Base-by-base conservation (phyloP, 2,888 invertebrate species). In the Dasypogon diadema region DNA sequence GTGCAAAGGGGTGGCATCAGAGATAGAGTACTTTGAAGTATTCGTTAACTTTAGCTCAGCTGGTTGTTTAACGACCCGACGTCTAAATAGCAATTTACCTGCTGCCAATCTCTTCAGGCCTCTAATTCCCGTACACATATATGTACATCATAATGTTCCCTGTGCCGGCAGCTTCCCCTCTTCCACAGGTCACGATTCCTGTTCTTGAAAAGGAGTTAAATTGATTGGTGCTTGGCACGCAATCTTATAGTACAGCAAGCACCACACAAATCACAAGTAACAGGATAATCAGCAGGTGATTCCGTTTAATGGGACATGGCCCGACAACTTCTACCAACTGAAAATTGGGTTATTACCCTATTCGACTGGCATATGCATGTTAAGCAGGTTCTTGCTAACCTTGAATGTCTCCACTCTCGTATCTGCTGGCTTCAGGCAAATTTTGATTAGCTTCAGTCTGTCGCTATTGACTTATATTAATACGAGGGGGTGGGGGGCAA, bases 261-360 rank as follows among this genome's bases (percentile, higher is more conserved):
- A 55, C 58, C 58, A n/a, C 42, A 74, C 72, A 56, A 74, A 74
- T 74, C 74, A 74, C 58, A 37, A 58, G 58, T 74, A 74, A 74
- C 58, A 74, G 58, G 74, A 74, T 74, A 74, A 74, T 74, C 74
- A 74, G 74, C 74, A 74, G 74, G 74, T 74, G 58, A 74, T 74
- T 74, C 46, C 6, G 30, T 58, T 46, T 74, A 70, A 70, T 70
- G 54, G 70, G 34, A 54, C 54, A 70, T 54, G 48, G 65, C 24
- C 46, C 2, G 10, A 21, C 37, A 46, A 24, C 24, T 48, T 48
- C 46, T 24, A 30, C 54, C 54, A 26, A 16, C 70, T 24, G 42
- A 46, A 63, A 42, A 65, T 24, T 65, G 46, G 65, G 65, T 65
- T 46, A 65, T 48, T 46, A 65, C 48, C 65, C 65, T 46, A 21